Evolutionary conservation across 2,113 vertebrate species (phyloP).

Genomic region (Cranoglanis bouderius): DNA sequence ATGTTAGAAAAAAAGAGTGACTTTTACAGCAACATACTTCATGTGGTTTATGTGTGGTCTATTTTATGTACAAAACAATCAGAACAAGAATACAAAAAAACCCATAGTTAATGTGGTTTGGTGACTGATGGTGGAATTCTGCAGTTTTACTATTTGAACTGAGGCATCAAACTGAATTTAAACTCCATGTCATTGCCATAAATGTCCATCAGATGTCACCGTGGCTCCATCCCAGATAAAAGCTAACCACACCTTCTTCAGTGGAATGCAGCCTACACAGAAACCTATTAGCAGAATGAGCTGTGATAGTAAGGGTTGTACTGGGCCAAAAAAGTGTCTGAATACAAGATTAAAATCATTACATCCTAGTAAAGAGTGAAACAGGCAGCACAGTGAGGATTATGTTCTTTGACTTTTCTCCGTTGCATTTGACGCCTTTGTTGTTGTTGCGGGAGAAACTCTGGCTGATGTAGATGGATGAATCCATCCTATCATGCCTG

Average conservation of each 20-base stretch:
- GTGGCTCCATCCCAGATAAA: conserved; percentile 24
- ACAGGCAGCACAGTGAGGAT: neutral
- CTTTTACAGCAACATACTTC: neutral
- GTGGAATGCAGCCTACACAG: neutral
- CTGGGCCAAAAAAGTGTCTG: conserved; percentile 7
- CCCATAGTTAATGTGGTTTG: neutral
- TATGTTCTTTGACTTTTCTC: neutral
- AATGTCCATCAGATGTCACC: conserved; percentile 27
- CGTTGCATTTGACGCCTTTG: neutral
- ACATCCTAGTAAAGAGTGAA: neutral
- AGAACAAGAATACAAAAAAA: neutral
- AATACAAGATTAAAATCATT: conserved; percentile 15
- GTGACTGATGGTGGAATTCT: neutral
- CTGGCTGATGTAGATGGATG: conserved; percentile 10
- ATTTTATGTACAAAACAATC: neutral
- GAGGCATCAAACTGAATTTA: neutral
- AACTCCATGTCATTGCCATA: conserved; percentile 1
- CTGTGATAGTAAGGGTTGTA: neutral
- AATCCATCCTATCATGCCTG: conserved; percentile 5
- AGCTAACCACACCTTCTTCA: neutral
- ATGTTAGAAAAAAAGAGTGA: neutral
- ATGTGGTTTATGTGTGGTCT: neutral
- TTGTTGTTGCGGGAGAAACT: neutral
- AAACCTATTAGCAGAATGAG: conserved; percentile 23
- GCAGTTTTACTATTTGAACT: neutral